A percentile compares a stretch with the other conserved stretches of the same genome.
Evolutionary conservation across 64 coral and sea anemone genomes (phyloP).

Genomic region (Porites australiensis): DNA sequence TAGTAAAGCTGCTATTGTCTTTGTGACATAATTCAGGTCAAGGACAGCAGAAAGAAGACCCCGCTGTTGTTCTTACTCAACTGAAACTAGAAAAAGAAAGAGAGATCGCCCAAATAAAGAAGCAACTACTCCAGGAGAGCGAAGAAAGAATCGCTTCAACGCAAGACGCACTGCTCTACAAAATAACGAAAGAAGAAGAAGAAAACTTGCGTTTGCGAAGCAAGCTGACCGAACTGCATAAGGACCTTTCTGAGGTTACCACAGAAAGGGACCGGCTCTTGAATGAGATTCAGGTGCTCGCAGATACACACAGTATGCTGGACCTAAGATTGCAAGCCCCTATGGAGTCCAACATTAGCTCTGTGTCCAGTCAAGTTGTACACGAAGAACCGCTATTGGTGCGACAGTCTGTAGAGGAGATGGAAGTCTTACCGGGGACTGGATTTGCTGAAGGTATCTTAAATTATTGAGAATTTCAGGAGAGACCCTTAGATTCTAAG

Average conservation of each 20-base stretch:
- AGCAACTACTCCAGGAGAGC: constrained; percentile 72
- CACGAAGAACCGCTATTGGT: constrained; percentile 80
- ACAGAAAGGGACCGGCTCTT: constrained; percentile 73
- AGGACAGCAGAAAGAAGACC: constrained; percentile 7
- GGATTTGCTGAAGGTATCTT: constrained; percentile 43
- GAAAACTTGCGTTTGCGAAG: constrained; percentile 67
- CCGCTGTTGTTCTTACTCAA: not conserved
- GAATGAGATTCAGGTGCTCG: constrained; percentile 52
- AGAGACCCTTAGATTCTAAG: too few relatives aligned
- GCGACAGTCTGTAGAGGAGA: constrained; percentile 58
- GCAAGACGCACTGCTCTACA: constrained; percentile 69
- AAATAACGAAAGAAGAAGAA: constrained; percentile 78
- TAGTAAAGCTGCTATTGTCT: too few relatives aligned
- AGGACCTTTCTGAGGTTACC: constrained; percentile 54
- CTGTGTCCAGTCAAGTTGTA: constrained; percentile 57
- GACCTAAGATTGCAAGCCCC: constrained; percentile 16
- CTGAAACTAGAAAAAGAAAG: constrained; percentile 67
- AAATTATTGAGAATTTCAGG: not conserved
- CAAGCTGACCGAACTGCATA: constrained; percentile 32
- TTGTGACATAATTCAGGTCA: not conserved
- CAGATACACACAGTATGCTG: constrained; percentile 58
- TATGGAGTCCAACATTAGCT: constrained; percentile 41
- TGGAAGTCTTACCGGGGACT: constrained; percentile 67
- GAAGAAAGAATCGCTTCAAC: constrained; percentile 82
- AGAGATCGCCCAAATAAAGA: constrained; percentile 69